A percentile compares a stretch with the other conserved stretches of the same genome.
phyloP scores from a whole-genome alignment of 2,113 vertebrate genomes.

The Phylloscopus trochiloides region DNA sequence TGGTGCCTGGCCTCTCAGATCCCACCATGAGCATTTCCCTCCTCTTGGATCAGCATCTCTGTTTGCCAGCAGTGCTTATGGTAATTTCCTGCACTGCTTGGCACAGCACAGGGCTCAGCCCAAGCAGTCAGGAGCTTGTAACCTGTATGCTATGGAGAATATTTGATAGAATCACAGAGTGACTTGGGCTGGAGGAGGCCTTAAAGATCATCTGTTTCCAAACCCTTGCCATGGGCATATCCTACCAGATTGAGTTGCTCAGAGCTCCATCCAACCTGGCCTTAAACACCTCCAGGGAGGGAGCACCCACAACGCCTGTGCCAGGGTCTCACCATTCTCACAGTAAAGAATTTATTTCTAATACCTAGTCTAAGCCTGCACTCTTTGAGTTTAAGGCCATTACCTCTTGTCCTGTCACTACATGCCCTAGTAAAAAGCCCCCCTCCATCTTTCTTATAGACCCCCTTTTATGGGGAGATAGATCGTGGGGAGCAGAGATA shows the following conservation, averaged over 20 bases:
- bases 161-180: background rate
- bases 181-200: background rate
- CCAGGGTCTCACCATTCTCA: background rate
- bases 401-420: background rate
- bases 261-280: background rate
- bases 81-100: background rate
- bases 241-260: background rate
- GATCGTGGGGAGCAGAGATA: background rate
- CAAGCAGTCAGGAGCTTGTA: accelerated
- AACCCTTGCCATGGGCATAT: accelerated
- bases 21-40: background rate
- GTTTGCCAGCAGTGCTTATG: background rate
- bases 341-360: background rate
- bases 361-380: background rate
- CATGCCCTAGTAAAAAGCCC: background rate
- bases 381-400: background rate
- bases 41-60: background rate
- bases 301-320: background rate
- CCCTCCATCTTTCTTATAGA: background rate
- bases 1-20: background rate
- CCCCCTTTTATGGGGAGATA: background rate
- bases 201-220: background rate
- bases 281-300: background rate
- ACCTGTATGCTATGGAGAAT: background rate
- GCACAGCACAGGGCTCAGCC: background rate